phyloP scores from a whole-genome alignment of 2,888 invertebrate genomes.

The Rugalucina vietnamica region DNA sequence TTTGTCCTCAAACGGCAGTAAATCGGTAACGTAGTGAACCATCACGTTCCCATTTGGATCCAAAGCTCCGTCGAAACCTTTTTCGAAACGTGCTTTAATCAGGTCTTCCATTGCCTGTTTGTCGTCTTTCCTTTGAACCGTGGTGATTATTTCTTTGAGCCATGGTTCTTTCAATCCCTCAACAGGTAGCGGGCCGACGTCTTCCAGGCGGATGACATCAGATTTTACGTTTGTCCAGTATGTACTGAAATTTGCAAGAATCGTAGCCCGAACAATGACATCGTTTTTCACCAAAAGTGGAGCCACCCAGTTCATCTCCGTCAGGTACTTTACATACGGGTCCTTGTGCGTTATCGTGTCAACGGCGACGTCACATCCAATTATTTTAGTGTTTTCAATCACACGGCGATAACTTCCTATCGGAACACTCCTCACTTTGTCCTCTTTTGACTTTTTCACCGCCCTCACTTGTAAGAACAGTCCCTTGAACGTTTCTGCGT shows the following conservation, averaged over 20 bases:
- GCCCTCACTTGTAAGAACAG: constrained; percentile 37
- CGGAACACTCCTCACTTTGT: constrained; percentile 2
- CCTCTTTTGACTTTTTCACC: constrained; percentile 15
- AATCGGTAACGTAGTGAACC: constrained; percentile 49
- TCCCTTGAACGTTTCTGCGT: constrained; percentile 45
- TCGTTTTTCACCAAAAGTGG: constrained; percentile 47
- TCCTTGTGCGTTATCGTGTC: constrained; percentile 49
- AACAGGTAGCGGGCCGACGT: constrained; percentile 29
- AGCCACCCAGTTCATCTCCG: constrained; percentile 45
- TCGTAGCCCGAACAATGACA: constrained; percentile 44
- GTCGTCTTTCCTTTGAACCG: constrained; percentile 32
- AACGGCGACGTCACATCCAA: constrained; percentile 35
- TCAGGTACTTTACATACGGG: constrained; percentile 32
- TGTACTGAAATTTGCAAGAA: constrained; percentile 45
- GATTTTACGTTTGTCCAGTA: constrained; percentile 57
- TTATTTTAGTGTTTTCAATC: constrained; percentile 28
- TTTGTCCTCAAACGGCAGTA: constrained; percentile 55
- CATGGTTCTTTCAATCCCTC: constrained; percentile 51
- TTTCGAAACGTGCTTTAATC: constrained; percentile 42
- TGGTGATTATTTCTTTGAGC: constrained; percentile 53
- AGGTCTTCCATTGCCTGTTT: constrained; percentile 19
- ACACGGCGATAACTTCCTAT: constrained; percentile 28
- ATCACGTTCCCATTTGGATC: constrained; percentile 54
- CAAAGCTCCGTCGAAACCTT: constrained; percentile 39
- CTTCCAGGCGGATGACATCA: constrained; percentile 16